Percentiles rank a stretch among this genome's conserved stretches.
phyloP scores from a whole-genome alignment of 2,113 vertebrate species.

The Holacanthus passer region DNA sequence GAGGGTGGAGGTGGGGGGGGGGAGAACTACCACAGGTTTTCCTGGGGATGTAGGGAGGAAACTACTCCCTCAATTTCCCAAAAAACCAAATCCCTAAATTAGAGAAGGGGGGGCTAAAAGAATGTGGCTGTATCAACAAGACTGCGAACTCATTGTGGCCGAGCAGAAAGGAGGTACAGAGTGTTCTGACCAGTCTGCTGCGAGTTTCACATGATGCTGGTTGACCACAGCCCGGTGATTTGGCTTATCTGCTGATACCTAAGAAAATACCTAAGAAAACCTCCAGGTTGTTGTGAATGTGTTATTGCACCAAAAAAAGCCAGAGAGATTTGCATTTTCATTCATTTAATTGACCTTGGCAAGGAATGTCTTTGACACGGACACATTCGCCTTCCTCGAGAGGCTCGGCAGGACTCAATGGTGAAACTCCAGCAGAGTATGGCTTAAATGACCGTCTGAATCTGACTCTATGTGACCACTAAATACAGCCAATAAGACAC shows the following conservation, averaged over 20 bases:
- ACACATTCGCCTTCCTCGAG: constrained; percentile 7
- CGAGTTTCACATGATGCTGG: background rate
- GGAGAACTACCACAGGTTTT: constrained; percentile 43
- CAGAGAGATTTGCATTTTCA: background rate
- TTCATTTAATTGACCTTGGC: constrained; percentile 45
- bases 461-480: constrained; percentile 1
- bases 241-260: background rate
- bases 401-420: constrained; percentile 6
- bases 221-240: constrained; percentile 6
- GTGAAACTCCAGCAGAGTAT: constrained; percentile 15
- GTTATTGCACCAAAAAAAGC: background rate
- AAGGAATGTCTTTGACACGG: constrained; percentile 53
- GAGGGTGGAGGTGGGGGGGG: constrained; percentile 51
- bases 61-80: background rate
- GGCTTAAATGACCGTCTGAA: background rate
- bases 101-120: constrained; percentile 41
- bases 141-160: constrained; percentile 15
- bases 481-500: constrained; percentile 36
- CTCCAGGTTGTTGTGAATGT: background rate
- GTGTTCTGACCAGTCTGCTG: background rate
- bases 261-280: background rate
- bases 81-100: constrained; percentile 36
- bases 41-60: constrained; percentile 42
- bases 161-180: constrained; percentile 25
- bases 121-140: constrained; percentile 62